These are phyloP conservation scores for Drosophila kepulauana DNA, from an alignment of 1,140 invertebrate genomes.

Conservation along the genomic window DNA sequence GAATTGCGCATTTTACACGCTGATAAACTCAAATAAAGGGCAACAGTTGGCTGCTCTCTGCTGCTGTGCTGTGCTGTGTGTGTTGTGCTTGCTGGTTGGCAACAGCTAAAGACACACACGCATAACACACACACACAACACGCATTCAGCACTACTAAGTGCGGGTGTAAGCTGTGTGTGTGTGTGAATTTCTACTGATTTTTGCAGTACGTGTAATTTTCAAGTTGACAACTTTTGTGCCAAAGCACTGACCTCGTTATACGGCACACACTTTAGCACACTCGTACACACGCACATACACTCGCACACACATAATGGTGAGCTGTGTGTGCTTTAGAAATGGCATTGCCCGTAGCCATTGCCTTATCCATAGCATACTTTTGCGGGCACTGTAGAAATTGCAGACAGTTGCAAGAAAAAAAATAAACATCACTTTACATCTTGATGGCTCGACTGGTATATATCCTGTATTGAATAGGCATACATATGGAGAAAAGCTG, in stretches of 20 bases:
- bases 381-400: slow-evolving; percentile 36
- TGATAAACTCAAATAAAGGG: slow-evolving; percentile 78
- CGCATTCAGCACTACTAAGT: slow-evolving; percentile 2
- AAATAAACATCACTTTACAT: background rate
- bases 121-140: slow-evolving; percentile 21
- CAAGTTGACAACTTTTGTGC: slow-evolving; percentile 83
- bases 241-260: slow-evolving; percentile 76
- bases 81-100: background rate
- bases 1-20: slow-evolving; percentile 81
- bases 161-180: slow-evolving; percentile 1
- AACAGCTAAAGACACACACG: slow-evolving; percentile 48
- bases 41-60: slow-evolving; percentile 59
- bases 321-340: slow-evolving; percentile 49
- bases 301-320: slow-evolving; percentile 5
- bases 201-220: slow-evolving; percentile 77
- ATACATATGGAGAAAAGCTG: no score
- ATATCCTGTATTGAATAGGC: background rate
- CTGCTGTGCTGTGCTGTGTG: slow-evolving; percentile 25
- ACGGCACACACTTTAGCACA: slow-evolving; percentile 25
- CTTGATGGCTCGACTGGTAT: background rate
- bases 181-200: slow-evolving; percentile 60
- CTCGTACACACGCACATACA: slow-evolving; percentile 16
- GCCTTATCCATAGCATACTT: slow-evolving; percentile 48
- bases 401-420: slow-evolving; percentile 22
- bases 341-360: slow-evolving; percentile 38